Evolutionary conservation across 1,140 invertebrate genomes (phyloP), one percentile per base, ranked within the genome.

Genomic region (Xylocopa sonorina): DNA sequence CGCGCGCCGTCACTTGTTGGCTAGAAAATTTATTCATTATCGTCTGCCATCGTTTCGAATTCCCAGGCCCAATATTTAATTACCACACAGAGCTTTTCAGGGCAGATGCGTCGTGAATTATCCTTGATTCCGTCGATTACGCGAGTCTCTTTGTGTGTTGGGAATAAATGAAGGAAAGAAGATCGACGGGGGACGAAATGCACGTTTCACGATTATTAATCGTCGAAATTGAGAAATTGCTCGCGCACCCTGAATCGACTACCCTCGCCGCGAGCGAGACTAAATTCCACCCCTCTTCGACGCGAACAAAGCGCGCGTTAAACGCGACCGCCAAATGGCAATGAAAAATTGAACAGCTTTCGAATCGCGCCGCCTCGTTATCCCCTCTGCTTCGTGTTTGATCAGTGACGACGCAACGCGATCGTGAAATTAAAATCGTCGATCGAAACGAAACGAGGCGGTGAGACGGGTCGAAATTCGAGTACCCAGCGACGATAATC

Each of bases 1-100:
- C 63, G 55, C 14, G 32, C 64, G 38, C 48, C 63, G 32, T 75
- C 74, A 32, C 27, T n/a, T 46, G 66, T 14, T 43, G 34, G 55
- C 50, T 38, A 69, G 66, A 82, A 82, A 81, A 85, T 84, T 77
- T 81, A 83, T 80, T 71, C 71, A 66, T 78, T 80, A 85, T 55
- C 58, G 12, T 55, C 27, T n/a, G 7, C 6, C 9, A 21, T 12
- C 24, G 27, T 73, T 78, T 21, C 27, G n/a, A 18, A 34, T 24
- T 50, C 16, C 10, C 21, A 3, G 32, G 21, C 0, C 29, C 18
- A n/a, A 58, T 34, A n/a, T 58, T 58, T 34, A 34, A 58, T 34
- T 21, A 10, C 3, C 0, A 0, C 0, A 0, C 3, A 1, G 5
- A 18, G 18, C 12, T 9, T 3, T 58, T 58, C n/a, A n/a, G 6